phyloP scores from a whole-genome alignment of 2,888 invertebrate species.

The Carterocephalus palaemon region DNA sequence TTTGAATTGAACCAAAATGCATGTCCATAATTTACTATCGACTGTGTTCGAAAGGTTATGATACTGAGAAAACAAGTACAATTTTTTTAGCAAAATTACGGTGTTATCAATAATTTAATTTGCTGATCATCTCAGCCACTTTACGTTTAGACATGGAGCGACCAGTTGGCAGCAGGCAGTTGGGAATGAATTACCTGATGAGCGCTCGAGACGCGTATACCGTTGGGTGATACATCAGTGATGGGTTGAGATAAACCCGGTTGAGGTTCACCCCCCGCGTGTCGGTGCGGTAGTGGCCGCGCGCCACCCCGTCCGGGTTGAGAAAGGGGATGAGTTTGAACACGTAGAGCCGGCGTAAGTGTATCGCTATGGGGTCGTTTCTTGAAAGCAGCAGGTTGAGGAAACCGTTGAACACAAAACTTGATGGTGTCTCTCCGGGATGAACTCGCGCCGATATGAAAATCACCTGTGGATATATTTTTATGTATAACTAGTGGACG shows the following conservation, averaged over 20 bases:
- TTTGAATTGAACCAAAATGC: no score
- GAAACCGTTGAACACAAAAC: slow-evolving; percentile 93
- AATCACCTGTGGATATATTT: slow-evolving; percentile 81
- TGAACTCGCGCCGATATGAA: slow-evolving; percentile 94
- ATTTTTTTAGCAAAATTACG: no score
- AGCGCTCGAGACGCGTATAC: slow-evolving; percentile 91
- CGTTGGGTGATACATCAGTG: slow-evolving; percentile 85
- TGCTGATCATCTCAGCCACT: no score
- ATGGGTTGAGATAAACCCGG: slow-evolving; percentile 90
- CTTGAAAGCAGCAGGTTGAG: slow-evolving; percentile 86
- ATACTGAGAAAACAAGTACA: no score
- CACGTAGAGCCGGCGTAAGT: slow-evolving; percentile 86
- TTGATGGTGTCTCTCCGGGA: slow-evolving; percentile 95
- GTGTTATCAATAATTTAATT: slow-evolving; percentile 3
- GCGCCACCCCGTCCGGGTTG: slow-evolving; percentile 93
- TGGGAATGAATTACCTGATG: slow-evolving; percentile 72
- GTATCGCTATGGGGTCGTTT: slow-evolving; percentile 86
- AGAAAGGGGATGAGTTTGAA: slow-evolving; percentile 95
- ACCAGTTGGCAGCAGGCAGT: no score
- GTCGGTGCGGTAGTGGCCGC: slow-evolving; percentile 92
- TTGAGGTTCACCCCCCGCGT: slow-evolving; percentile 93
- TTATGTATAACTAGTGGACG: no score
- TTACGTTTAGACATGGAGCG: no score
- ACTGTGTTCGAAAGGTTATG: no score
- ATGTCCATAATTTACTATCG: no score